A percentile compares a stretch with the other conserved stretches of the same genome.
Evolutionary conservation across 2,113 vertebrate species (phyloP).

Genomic region (Tyto alba): DNA sequence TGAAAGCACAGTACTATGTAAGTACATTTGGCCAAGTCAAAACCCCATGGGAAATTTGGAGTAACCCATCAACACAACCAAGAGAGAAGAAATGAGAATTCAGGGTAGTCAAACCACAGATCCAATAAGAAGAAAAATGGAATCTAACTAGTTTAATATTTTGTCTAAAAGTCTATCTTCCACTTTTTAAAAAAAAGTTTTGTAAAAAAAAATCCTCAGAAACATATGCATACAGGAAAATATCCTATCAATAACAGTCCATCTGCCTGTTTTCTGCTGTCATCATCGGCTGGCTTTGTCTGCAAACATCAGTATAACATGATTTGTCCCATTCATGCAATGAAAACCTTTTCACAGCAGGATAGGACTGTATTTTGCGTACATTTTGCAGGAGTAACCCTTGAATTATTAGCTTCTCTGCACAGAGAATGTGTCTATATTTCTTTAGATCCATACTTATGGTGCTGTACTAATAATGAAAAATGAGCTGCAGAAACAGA

Average conservation of each 20-base stretch:
- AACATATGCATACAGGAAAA: neutral
- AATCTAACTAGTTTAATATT: neutral
- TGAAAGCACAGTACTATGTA: neutral
- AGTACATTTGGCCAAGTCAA: neutral
- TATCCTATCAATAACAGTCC: neutral
- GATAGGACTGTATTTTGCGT: neutral
- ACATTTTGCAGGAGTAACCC: neutral
- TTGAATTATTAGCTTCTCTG: neutral
- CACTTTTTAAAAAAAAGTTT: neutral
- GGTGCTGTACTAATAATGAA: neutral
- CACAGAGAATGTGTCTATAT: neutral
- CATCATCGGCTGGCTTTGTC: neutral
- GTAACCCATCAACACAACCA: neutral
- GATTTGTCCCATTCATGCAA: neutral
- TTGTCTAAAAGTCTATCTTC: neutral
- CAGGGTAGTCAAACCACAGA: neutral
- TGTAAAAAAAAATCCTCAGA: neutral
- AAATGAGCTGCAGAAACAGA: neutral
- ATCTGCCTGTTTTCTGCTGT: neutral
- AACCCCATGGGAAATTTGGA: rapidly evolving
- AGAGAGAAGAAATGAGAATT: neutral
- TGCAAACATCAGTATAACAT: neutral
- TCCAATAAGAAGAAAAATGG: neutral
- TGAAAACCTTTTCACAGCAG: neutral
- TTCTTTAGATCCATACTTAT: neutral